These are phyloP conservation scores for Oconnorella tubifera DNA, from an alignment of 2,888 invertebrate genomes.

Conservation along the genomic window DNA sequence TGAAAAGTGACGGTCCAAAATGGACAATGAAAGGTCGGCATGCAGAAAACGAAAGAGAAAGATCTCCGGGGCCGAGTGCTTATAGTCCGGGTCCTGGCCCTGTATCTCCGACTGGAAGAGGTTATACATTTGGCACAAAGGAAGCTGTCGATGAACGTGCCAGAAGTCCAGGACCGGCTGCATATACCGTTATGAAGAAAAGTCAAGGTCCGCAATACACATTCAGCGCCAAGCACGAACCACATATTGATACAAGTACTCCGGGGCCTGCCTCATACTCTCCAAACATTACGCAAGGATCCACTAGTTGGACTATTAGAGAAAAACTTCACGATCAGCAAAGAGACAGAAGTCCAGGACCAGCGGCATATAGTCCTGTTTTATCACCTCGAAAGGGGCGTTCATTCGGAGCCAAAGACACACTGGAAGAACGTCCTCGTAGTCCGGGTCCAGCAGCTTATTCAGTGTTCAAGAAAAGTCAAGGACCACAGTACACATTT, in stretches of 20 bases:
- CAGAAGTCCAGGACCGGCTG: background rate
- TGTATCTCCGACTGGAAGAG: background rate
- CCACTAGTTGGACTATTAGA: conserved; percentile 9
- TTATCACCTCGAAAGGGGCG: background rate
- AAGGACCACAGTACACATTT: conserved; percentile 1
- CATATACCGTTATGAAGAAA: background rate
- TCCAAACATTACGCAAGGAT: background rate
- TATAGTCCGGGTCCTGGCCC: conserved; percentile 8
- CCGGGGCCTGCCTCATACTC: conserved; percentile 16
- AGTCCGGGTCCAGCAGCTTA: conserved; percentile 15
- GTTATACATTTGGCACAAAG: background rate
- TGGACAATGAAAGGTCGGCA: conserved; percentile 2
- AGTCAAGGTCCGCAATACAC: background rate
- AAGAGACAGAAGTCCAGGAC: conserved; percentile 8
- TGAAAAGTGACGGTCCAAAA: background rate
- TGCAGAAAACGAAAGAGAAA: background rate
- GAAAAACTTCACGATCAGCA: background rate
- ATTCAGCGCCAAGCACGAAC: background rate
- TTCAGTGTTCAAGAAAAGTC: background rate
- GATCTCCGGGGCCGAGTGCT: conserved; percentile 1
- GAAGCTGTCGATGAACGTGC: background rate
- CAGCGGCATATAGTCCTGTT: conserved; percentile 4
- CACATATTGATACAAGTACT: background rate
- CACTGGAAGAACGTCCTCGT: background rate
- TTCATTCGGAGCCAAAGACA: background rate